Conservation (phyloP, 1,140 invertebrate genomes). For the Argopecten irradians region DNA sequence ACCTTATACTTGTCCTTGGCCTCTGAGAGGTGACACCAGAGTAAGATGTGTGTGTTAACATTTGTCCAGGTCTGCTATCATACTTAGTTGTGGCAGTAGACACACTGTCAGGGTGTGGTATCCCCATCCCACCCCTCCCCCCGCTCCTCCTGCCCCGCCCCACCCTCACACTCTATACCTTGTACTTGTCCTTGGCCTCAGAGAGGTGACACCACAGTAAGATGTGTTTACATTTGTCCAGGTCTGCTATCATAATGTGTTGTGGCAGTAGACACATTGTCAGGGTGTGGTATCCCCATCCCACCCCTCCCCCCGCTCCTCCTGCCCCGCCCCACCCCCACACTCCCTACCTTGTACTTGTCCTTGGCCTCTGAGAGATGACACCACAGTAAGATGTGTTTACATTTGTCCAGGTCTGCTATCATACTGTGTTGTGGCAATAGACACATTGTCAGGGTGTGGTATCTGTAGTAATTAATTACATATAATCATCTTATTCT, state of each 20-base stretch:
- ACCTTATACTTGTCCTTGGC: constrained; percentile 46
- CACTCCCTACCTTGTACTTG: constrained; percentile 34
- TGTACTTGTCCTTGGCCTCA: constrained; percentile 37
- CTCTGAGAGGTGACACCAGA: constrained; percentile 26
- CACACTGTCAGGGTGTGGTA: constrained; percentile 34
- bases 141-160: neutral
- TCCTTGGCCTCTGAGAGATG: constrained; percentile 34
- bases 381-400: constrained; percentile 44
- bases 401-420: constrained; percentile 52
- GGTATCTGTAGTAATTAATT: constrained; percentile 28
- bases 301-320: constrained; percentile 26
- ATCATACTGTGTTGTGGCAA: constrained; percentile 47
- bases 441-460: constrained; percentile 34
- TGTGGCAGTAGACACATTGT: constrained; percentile 42
- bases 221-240: constrained; percentile 51
- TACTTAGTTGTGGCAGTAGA: constrained; percentile 42
- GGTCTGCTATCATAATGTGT: constrained; percentile 46
- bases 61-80: constrained; percentile 49
- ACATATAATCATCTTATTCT: constrained; percentile 4
- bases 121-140: constrained; percentile 26
- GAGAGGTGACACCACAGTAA: constrained; percentile 37
- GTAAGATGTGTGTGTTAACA: constrained; percentile 46
- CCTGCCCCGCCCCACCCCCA: neutral
- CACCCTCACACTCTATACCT: constrained; percentile 25
- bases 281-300: constrained; percentile 35